Base-by-base conservation (phyloP, 1,140 invertebrate species). In the Oppia nitens region DNA sequence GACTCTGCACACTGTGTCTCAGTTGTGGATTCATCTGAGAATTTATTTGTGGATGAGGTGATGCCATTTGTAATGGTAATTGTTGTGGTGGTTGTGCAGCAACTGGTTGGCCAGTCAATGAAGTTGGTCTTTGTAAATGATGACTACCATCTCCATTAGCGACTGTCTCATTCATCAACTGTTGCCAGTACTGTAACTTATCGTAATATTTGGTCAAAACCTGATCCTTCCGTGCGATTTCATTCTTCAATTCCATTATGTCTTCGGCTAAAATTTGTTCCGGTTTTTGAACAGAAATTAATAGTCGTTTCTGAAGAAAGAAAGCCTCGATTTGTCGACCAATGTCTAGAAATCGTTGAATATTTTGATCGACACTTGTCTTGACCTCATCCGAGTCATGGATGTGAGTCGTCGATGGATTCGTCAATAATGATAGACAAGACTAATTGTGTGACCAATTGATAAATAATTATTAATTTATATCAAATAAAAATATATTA, bases 271-370 rank as follows among this genome's bases (percentile, higher is more conserved):
- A 77, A 59, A 91, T 78, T 64, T 92, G 78, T 71, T 94, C 89
- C 0, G 90, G 90, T 70, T 93, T 93, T 53, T 92, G 75, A 0
- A 83, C 84, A 1, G 89, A 92, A 1, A 95, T 72, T 0, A 93
- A 73, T 68, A 94, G 85, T 67, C 89, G 75, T 71, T 93, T 92
- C 69, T 92, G 88, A 1, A 96, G 70, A 68, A 96, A 96, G 70
- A 90, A 93, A 1, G 85, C 85, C 72, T 96, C 90, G 81, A 93
- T 87, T 73, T 91, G 85, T 27, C 87, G 76, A 0, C 88, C 89
- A 28, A 88, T 74, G 70, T 95, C 90, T 32, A 94, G 80, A 68
- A 94, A 93, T 60, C 83, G 76, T 56, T 84, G 73, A 45, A 84
- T 80, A 20, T 81, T 82, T 72, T 88, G 81, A 65, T 95, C 90